These are phyloP conservation scores for Zaprionus lineosus DNA, from an alignment of 2,888 invertebrate species.

Conservation along the genomic window DNA sequence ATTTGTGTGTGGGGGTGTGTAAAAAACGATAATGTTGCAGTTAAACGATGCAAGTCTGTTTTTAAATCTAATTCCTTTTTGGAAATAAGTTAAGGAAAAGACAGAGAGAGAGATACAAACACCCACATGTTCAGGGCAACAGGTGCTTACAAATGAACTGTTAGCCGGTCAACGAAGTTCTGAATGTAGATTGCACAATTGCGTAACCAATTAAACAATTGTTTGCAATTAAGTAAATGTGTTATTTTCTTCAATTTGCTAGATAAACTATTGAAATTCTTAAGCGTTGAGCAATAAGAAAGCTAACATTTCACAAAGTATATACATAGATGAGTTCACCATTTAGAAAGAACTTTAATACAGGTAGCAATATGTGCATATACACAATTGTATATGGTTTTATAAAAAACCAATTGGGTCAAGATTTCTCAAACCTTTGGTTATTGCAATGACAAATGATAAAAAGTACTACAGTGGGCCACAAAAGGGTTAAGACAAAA, in stretches of 20 bases:
- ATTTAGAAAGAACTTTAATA: slow-evolving; percentile 29
- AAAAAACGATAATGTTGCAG: slow-evolving; percentile 45
- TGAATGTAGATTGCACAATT: slow-evolving; percentile 46
- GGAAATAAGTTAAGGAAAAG: slow-evolving; percentile 15
- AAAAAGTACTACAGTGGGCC: slow-evolving; percentile 16
- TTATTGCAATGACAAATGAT: slow-evolving; percentile 26
- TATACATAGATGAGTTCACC: slow-evolving; percentile 4
- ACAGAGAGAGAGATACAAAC: slow-evolving; percentile 6
- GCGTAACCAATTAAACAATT: slow-evolving; percentile 78
- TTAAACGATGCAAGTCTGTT: slow-evolving; percentile 38
- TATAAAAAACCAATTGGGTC: slow-evolving; percentile 60
- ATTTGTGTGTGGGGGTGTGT: slow-evolving; percentile 24
- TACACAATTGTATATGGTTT: slow-evolving; percentile 1
- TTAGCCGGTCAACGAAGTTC: slow-evolving; percentile 40
- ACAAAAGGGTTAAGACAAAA: slow-evolving; percentile 60
- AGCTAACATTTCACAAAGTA: slow-evolving; percentile 24
- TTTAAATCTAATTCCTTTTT: slow-evolving; percentile 40
- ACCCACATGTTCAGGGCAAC: slow-evolving; percentile 43
- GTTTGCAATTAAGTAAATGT: slow-evolving; percentile 61
- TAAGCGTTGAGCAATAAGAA: slow-evolving; percentile 42
- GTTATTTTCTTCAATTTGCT: slow-evolving; percentile 23
- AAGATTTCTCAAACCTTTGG: slow-evolving; percentile 50
- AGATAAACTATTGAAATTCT: slow-evolving; percentile 54
- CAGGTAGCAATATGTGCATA: slow-evolving; percentile 6
- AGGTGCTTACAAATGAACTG: slow-evolving; percentile 64